Evolutionary conservation across 2,888 invertebrate genomes (phyloP).

Genomic region (Drosophila tripunctata): DNA sequence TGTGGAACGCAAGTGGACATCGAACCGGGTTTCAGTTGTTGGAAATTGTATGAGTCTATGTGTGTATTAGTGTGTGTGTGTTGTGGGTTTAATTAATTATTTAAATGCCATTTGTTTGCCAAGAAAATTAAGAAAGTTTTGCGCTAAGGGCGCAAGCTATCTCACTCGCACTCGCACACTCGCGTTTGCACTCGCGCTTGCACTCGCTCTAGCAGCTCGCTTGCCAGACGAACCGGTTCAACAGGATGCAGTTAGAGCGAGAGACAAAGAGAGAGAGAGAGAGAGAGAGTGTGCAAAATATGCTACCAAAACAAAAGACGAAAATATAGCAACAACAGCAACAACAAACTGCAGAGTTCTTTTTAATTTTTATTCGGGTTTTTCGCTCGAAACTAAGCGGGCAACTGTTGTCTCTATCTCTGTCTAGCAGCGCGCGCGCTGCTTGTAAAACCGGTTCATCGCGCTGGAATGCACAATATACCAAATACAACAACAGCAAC

Average conservation of each 20-base stretch:
- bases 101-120: neutral
- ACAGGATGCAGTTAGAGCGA: slow-evolving; percentile 62
- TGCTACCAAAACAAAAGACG: slow-evolving; percentile 63
- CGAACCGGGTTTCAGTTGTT: slow-evolving; percentile 25
- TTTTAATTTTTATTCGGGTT: slow-evolving; percentile 40
- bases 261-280: neutral
- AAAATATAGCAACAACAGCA: slow-evolving; percentile 42
- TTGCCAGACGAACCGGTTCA: slow-evolving; percentile 70
- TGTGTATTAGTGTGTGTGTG: neutral
- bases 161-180: neutral
- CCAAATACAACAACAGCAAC: slow-evolving; percentile 20
- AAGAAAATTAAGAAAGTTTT: neutral
- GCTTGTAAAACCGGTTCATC: slow-evolving; percentile 70
- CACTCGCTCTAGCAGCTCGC: no score
- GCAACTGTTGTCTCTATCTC: slow-evolving; percentile 56
- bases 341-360: slow-evolving; percentile 4
- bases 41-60: no score
- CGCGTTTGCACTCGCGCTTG: no score
- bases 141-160: neutral
- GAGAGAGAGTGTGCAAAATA: slow-evolving; percentile 32
- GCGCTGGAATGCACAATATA: slow-evolving; percentile 64
- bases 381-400: slow-evolving; percentile 63
- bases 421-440: slow-evolving; percentile 44
- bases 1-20: slow-evolving; percentile 54
- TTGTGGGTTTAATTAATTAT: neutral